Percentiles rank a stretch among this genome's conserved stretches.
Conservation (phyloP, 2,888 invertebrate genomes). For the Melinaea marsaeus region DNA sequence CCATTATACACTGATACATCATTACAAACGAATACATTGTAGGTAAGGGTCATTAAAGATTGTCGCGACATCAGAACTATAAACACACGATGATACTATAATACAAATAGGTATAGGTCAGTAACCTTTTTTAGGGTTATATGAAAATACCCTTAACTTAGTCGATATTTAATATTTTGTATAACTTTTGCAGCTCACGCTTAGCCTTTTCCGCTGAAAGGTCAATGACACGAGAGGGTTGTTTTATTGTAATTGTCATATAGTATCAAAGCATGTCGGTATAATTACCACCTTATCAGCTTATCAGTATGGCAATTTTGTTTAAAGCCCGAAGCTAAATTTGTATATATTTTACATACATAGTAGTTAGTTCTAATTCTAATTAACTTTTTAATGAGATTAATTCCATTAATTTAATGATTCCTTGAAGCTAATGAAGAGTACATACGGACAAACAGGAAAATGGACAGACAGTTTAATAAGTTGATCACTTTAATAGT, state of each 20-base stretch:
- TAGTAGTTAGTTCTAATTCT: not conserved
- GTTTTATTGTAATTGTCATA: conserved; percentile 19
- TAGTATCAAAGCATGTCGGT: conserved; percentile 15
- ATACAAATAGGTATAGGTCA: too few relatives aligned
- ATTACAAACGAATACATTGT: not conserved
- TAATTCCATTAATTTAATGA: too few relatives aligned
- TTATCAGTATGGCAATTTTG: not conserved
- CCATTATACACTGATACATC: not conserved
- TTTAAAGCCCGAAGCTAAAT: not conserved
- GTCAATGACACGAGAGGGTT: conserved; percentile 19
- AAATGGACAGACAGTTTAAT: too few relatives aligned
- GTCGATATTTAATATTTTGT: not conserved
- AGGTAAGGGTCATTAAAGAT: not conserved
- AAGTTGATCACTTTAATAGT: too few relatives aligned
- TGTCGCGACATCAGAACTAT: not conserved
- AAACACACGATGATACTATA: not conserved
- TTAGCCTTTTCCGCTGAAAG: conserved; percentile 5
- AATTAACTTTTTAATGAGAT: too few relatives aligned
- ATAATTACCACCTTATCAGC: conserved; percentile 15
- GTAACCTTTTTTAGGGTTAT: too few relatives aligned
- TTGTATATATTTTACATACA: not conserved
- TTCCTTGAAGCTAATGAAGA: too few relatives aligned
- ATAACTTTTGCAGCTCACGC: not conserved
- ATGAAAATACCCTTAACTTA: too few relatives aligned
- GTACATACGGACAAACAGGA: too few relatives aligned